A percentile compares a stretch with the other conserved stretches of the same genome.
These are phyloP conservation scores for Saxidomus purpurata DNA, from an alignment of 1,140 invertebrate species.

Conservation along the genomic window DNA sequence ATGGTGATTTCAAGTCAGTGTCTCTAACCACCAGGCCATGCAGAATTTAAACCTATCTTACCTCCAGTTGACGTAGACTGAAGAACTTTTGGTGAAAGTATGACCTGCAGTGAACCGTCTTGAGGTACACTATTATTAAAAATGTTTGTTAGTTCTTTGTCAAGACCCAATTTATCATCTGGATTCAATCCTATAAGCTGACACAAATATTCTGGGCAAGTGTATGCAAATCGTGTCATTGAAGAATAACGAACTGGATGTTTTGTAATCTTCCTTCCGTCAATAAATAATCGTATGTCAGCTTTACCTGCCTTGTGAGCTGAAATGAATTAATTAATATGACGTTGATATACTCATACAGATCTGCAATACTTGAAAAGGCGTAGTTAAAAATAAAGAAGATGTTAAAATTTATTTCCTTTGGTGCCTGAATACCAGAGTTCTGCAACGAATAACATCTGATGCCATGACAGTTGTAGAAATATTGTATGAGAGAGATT, in stretches of 20 bases:
- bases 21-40: no score
- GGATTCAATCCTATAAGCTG: conserved; percentile 43
- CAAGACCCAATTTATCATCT: conserved; percentile 35
- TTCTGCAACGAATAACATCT: no score
- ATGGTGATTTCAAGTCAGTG: no score
- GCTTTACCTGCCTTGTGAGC: conserved; percentile 34
- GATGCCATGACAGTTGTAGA: no score
- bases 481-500: no score
- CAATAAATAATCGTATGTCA: conserved; percentile 21
- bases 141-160: conserved; percentile 33
- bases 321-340: no score
- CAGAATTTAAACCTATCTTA: no score
- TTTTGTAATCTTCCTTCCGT: conserved; percentile 7
- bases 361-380: no score
- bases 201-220: conserved; percentile 49
- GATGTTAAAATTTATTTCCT: no score
- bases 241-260: conserved; percentile 6
- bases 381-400: no score
- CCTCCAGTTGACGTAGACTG: neutral
- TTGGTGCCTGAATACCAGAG: no score
- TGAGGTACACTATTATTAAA: conserved; percentile 27
- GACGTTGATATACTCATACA: no score
- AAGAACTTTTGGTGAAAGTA: conserved; percentile 23
- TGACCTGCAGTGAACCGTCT: neutral
- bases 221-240: conserved; percentile 49